Percentiles rank a stretch among this genome's conserved stretches.
These are phyloP conservation scores for Leptopilina boulardi DNA, from an alignment of 1,140 invertebrate species.

Conservation along the genomic window DNA sequence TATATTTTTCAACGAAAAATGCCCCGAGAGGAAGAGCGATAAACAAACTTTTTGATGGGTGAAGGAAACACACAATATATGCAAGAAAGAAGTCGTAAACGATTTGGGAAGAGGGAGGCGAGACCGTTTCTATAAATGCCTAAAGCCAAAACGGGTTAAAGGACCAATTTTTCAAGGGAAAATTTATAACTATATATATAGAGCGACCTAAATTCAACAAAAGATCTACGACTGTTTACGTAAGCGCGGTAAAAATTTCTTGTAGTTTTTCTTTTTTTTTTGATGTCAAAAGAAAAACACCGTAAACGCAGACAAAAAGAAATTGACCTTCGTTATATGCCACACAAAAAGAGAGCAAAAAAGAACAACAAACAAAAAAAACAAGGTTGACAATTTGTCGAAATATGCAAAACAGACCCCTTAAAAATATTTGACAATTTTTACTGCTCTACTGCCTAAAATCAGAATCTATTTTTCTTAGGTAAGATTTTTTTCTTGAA, in stretches of 20 bases:
- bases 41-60: constrained; percentile 29
- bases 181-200: constrained; percentile 61
- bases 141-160: constrained; percentile 60
- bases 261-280: no score
- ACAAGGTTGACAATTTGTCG: neutral
- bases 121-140: constrained; percentile 62
- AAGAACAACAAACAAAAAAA: neutral
- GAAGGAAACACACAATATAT: constrained; percentile 2
- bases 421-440: neutral
- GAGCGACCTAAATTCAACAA: constrained; percentile 48
- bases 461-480: neutral
- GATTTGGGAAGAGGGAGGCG: neutral
- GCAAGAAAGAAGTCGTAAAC: constrained; percentile 51
- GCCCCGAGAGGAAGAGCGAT: constrained; percentile 32
- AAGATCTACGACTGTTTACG: constrained; percentile 48
- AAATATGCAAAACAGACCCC: constrained; percentile 4
- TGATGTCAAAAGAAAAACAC: constrained; percentile 1
- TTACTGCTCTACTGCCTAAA: neutral
- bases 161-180: constrained; percentile 58
- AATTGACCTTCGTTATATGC: neutral
- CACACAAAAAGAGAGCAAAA: no score
- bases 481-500: no score
- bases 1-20: constrained; percentile 59
- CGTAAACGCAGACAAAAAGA: constrained; percentile 1
- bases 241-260: constrained; percentile 54